phyloP scores from a whole-genome alignment of 2,113 vertebrate species.

The Aplodontia rufa region DNA sequence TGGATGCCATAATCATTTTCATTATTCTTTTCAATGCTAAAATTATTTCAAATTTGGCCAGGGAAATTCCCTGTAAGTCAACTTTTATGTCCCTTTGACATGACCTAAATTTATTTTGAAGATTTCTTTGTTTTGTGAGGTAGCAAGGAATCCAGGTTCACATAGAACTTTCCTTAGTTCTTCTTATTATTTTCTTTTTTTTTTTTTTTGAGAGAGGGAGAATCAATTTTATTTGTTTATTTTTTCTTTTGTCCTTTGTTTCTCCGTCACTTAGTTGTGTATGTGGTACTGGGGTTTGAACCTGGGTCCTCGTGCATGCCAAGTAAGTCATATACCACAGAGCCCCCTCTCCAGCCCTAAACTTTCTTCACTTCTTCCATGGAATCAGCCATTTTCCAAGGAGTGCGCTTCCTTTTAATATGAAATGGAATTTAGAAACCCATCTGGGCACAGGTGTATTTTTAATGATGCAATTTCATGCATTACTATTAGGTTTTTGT shows the following conservation, averaged over 20 bases:
- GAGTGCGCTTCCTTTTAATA: neutral
- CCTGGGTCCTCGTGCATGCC: no score
- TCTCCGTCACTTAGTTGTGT: no score
- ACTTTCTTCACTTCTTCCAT: neutral
- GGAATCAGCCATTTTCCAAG: neutral
- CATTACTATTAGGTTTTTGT: neutral
- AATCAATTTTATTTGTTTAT: no score
- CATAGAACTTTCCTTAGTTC: neutral
- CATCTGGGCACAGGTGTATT: neutral
- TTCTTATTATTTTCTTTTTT: no score
- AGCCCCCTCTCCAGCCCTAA: no score
- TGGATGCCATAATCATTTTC: neutral
- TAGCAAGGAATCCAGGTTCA: neutral
- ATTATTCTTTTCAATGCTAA: neutral
- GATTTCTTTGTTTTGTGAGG: neutral
- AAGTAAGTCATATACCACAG: no score
- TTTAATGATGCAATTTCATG: neutral
- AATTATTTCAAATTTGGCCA: neutral
- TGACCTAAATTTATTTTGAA: neutral
- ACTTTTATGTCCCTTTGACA: neutral
- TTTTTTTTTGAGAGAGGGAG: no score
- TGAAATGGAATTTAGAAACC: neutral
- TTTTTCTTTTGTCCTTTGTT: no score
- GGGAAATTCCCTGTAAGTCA: neutral
- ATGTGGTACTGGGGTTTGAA: no score